Conservation (phyloP, 2,888 invertebrate species). For the Ophion obscuratus region DNA sequence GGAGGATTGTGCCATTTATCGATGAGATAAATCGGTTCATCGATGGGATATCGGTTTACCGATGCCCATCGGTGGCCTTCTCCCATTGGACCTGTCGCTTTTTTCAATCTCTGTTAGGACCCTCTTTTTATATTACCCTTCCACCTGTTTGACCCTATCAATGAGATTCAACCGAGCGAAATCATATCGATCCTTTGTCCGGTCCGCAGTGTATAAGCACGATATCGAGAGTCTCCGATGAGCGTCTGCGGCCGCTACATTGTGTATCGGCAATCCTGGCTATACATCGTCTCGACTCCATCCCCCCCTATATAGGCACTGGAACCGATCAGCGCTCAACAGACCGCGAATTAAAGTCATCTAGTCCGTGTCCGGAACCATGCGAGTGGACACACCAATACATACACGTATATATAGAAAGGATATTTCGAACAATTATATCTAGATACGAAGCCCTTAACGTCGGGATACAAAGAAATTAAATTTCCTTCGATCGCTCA, state of each 20-base stretch:
- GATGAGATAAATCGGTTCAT: not conserved
- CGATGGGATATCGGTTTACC: slow-evolving; percentile 47
- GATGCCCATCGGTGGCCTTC: slow-evolving; percentile 38
- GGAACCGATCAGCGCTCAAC: slow-evolving; percentile 37
- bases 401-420: not conserved
- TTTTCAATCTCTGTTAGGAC: not conserved
- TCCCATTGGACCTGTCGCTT: slow-evolving; percentile 23
- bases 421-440: not conserved
- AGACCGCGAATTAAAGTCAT: slow-evolving; percentile 51
- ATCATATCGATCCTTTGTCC: slow-evolving; percentile 60
- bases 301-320: slow-evolving; percentile 22
- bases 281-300: not conserved
- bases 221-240: slow-evolving; percentile 24
- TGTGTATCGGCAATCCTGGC: slow-evolving; percentile 20
- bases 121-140: slow-evolving; percentile 26
- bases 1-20: slow-evolving; percentile 18
- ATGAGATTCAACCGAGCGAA: slow-evolving; percentile 50
- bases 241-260: not conserved
- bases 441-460: no score
- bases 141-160: slow-evolving; percentile 41
- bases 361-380: not conserved
- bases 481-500: no score
- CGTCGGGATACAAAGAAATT: no score
- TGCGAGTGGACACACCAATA: not conserved
- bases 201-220: not conserved